Conservation (phyloP, 2,888 invertebrate species). For the Gastracanthus pulcherrimus region DNA sequence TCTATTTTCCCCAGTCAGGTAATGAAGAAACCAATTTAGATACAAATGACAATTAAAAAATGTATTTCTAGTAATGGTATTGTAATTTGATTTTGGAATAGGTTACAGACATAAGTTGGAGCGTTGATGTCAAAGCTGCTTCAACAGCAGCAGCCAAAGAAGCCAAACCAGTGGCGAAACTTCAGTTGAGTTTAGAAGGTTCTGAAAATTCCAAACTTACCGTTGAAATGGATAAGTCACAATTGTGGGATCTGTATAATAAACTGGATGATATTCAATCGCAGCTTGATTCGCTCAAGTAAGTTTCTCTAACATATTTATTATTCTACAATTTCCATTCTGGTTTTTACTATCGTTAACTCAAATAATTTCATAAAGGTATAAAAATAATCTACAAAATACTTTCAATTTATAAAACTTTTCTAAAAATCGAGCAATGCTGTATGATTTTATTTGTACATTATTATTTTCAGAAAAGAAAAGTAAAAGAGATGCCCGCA, state of each 20-base stretch:
- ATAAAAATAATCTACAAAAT: no score
- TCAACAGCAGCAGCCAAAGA: conserved; percentile 69
- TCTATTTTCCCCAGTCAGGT: conserved; percentile 72
- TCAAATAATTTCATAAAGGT: neutral
- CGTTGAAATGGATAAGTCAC: conserved; percentile 70
- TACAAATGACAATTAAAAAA: neutral
- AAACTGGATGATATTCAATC: conserved; percentile 72
- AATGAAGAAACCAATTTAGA: conserved; percentile 31
- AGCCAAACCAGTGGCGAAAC: conserved; percentile 66
- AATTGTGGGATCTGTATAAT: conserved; percentile 67
- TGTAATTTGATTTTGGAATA: conserved; percentile 50
- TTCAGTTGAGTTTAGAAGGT: conserved; percentile 69
- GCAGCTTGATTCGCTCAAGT: conserved; percentile 72
- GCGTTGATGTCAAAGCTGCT: conserved; percentile 70
- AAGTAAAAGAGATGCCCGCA: conserved; percentile 16
- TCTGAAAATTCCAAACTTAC: conserved; percentile 65
- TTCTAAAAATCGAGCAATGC: no score
- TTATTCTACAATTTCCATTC: neutral
- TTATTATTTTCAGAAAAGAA: conserved; percentile 51
- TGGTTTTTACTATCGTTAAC: no score
- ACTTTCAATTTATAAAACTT: no score
- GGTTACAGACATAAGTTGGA: conserved; percentile 71
- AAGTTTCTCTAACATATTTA: conserved; percentile 33
- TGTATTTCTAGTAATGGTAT: conserved; percentile 27
- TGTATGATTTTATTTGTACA: no score